Percentiles rank a stretch among this genome's conserved stretches.
phyloP scores from a whole-genome alignment of 2,888 invertebrate species.

The Eupithecia insigniata region DNA sequence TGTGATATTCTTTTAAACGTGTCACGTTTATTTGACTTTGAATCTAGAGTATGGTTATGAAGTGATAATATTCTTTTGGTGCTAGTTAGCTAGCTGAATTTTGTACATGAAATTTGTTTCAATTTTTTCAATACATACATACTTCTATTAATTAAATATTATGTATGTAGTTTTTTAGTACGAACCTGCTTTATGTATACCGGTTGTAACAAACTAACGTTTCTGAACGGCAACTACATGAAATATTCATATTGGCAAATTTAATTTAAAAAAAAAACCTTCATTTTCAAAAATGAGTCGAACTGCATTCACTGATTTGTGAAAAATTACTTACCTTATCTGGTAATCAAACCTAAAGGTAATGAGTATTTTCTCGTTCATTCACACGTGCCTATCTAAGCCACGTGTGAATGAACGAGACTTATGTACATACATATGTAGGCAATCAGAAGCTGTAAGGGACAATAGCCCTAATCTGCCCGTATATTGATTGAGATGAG shows the following conservation, averaged over 20 bases:
- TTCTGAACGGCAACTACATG: no score
- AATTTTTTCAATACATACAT: background rate
- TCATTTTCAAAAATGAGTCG: no score
- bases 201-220: no score
- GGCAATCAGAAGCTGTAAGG: background rate
- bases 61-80: background rate
- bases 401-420: no score
- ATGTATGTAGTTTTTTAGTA: background rate
- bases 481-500: conserved; percentile 3
- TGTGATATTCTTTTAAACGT: conserved; percentile 28
- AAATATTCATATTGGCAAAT: no score
- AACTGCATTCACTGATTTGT: no score
- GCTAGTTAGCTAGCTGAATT: background rate
- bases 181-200: background rate
- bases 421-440: no score
- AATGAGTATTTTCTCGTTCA: background rate
- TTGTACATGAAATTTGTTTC: background rate
- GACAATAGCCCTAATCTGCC: conserved; percentile 4
- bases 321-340: no score
- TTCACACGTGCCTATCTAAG: background rate
- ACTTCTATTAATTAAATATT: background rate
- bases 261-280: background rate
- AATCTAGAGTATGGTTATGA: conserved; percentile 1
- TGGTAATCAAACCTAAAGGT: no score
- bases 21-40: conserved; percentile 17